Evolutionary conservation across 2,888 invertebrate species (phyloP).

Genomic region (Sisyra terminalis): DNA sequence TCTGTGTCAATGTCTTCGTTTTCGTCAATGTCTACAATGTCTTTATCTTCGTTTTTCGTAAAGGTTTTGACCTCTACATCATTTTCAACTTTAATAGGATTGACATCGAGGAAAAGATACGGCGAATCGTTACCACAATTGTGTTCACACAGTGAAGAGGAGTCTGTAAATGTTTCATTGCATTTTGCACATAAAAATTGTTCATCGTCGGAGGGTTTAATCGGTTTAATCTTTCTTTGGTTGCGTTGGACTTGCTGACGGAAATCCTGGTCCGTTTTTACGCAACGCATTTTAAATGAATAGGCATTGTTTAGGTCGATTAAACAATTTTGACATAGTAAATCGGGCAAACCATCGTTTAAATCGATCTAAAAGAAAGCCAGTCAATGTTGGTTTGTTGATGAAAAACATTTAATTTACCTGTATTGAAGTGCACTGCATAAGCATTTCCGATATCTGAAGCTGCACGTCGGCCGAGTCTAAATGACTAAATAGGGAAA

Average conservation of each 20-base stretch:
- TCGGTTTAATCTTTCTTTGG: neutral
- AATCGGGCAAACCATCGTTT: conserved; percentile 24
- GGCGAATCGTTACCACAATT: neutral
- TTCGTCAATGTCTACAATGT: neutral
- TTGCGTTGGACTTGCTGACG: conserved; percentile 16
- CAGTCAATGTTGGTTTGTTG: neutral
- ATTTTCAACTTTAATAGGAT: neutral
- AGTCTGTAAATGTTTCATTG: conserved; percentile 1
- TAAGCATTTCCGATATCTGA: conserved; percentile 25
- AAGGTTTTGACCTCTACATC: neutral
- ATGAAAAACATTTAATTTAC: conserved; percentile 14
- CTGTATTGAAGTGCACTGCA: conserved; percentile 25
- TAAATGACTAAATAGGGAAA: conserved; percentile 23
- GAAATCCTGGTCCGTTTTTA: conserved; percentile 24
- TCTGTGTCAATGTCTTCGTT: neutral
- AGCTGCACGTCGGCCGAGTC: conserved; percentile 18
- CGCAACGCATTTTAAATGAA: conserved; percentile 25
- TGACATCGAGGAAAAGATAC: too few relatives aligned
- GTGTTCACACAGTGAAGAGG: neutral
- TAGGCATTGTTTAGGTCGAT: conserved; percentile 23
- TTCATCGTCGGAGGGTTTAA: neutral
- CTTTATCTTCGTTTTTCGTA: neutral
- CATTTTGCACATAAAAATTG: neutral
- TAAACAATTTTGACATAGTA: conserved; percentile 24
- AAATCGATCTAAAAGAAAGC: conserved; percentile 18